Percentiles rank a stretch among this genome's conserved stretches.
Evolutionary conservation across 2,113 vertebrate species (phyloP).

Genomic region (Pithys albifrons): DNA sequence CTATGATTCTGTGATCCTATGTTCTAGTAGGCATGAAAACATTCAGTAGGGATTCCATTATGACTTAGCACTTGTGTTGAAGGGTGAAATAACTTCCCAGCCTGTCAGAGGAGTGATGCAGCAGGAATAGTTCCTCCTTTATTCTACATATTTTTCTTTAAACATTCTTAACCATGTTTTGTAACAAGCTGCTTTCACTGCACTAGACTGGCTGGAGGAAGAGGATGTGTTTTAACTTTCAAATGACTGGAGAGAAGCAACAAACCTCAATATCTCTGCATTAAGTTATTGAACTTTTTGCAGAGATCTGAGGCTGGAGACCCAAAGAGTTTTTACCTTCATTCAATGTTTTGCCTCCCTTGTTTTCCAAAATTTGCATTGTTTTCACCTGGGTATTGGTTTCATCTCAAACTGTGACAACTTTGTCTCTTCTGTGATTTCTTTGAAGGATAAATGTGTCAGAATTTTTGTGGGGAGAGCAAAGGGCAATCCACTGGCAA

Average conservation of each 20-base stretch:
- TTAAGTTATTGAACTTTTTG: slow-evolving; percentile 3
- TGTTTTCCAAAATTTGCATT: background rate
- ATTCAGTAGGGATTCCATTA: slow-evolving; percentile 1
- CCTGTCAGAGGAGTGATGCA: slow-evolving; percentile 33
- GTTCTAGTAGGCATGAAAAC: slow-evolving; percentile 31
- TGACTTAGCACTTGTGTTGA: slow-evolving; percentile 20
- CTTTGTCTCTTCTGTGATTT: background rate
- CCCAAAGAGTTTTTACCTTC: background rate
- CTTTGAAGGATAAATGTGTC: background rate
- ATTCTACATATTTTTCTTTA: slow-evolving; percentile 31
- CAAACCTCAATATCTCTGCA: slow-evolving; percentile 21
- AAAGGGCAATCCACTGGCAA: background rate
- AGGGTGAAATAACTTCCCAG: slow-evolving; percentile 39
- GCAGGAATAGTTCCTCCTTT: slow-evolving; percentile 44
- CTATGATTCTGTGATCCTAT: too few relatives aligned
- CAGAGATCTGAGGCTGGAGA: background rate
- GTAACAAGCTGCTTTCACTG: slow-evolving; percentile 33
- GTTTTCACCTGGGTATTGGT: background rate
- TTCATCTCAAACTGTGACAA: background rate
- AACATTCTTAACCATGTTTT: slow-evolving; percentile 5
- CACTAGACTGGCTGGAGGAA: slow-evolving; percentile 18
- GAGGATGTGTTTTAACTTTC: slow-evolving; percentile 44
- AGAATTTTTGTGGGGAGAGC: background rate
- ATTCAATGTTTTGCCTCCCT: background rate
- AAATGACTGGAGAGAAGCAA: slow-evolving; percentile 22